Base-by-base conservation (phyloP, 2,113 vertebrate species). In the Ceuthmochares aereus region DNA sequence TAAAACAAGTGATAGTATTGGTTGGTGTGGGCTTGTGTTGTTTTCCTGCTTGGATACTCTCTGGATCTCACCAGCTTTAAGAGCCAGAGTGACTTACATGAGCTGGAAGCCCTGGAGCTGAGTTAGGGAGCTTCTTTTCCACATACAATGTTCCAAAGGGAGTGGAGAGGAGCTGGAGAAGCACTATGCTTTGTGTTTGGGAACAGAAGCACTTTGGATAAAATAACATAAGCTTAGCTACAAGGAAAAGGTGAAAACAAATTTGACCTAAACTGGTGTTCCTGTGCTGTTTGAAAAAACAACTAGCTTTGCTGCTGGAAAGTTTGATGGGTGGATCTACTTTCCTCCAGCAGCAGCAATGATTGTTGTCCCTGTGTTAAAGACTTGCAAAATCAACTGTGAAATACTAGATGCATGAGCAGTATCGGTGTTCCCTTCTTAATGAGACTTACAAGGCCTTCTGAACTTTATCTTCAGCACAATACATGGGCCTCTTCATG, bases 101-200 rank as follows among this genome's bases (percentile, higher is more conserved):
- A 62, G 12, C 45, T 66, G 75, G 30, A 64, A 70, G 14, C 34
- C 25, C 54, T 34, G 45, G 40, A 47, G 17, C 17, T 32, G 58
- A 55, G 13, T 43, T 77, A 10, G 66, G 26, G 64, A 52, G 56
- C 47, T 62, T 76, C 27, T 42, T 37, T 70, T 37, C 58, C 49
- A 3, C 2, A 0, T 15, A 9, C 34, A 34, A n/a, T 47, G 42
- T 32, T 10, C 42, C 9, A 16, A 1, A 36, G 30, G 26, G 66
- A 51, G 52, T 15, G 54, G 27, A 85, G 47, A 12, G 49, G 34
- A n/a, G 25, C 49, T 25, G 42, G 70, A 62, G n/a, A 45, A 40
- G 23, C 22, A 15, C n/a, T 30, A 30, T 58, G 30, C 7, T 37
- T 42, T 75, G 76, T 64, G 26, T 23, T 72, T 67, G 26, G 64